Percentiles rank a stretch among this genome's conserved stretches.
Conservation (phyloP, 2,888 invertebrate species). For the Arrhopalites spinosus region DNA sequence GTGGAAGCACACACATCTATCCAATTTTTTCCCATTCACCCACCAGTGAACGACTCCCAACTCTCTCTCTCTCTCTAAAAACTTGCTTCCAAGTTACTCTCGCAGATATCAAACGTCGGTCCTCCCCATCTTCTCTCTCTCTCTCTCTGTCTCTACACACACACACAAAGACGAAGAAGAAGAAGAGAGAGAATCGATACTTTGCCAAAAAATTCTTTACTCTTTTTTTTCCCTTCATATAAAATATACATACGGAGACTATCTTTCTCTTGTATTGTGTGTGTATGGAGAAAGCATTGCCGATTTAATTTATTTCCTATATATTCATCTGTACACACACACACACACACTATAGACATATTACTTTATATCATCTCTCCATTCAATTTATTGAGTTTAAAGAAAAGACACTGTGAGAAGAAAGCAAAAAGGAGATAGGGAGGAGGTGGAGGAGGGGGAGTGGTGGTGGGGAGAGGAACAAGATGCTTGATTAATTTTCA, state of each 20-base stretch:
- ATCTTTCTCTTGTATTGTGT: too few species aligned
- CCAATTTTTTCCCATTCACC: slow-evolving; percentile 28
- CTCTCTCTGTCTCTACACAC: background rate
- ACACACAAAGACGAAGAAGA: background rate
- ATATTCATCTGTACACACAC: background rate
- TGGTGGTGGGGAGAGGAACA: background rate
- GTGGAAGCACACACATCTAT: slow-evolving; percentile 15
- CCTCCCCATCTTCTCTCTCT: background rate
- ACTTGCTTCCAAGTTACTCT: background rate
- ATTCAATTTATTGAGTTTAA: background rate
- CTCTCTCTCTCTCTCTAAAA: background rate
- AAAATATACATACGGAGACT: too few species aligned
- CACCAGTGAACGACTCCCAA: background rate
- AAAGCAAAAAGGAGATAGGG: slow-evolving; percentile 38
- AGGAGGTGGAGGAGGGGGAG: too few species aligned
- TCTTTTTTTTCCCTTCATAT: background rate
- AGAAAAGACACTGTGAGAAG: slow-evolving; percentile 31
- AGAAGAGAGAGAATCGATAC: slow-evolving; percentile 3
- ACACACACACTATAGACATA: background rate
- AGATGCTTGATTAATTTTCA: slow-evolving; percentile 2
- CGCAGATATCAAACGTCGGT: slow-evolving; percentile 1
- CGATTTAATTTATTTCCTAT: slow-evolving; percentile 17
- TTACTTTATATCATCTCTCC: too few species aligned
- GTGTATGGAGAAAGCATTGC: background rate
- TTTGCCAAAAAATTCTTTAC: slow-evolving; percentile 5